Percentiles rank a stretch among this genome's conserved stretches.
These are phyloP conservation scores for Zoanthus gigantus DNA, from an alignment of 92 coral and sea anemone species.

Conservation along the genomic window DNA sequence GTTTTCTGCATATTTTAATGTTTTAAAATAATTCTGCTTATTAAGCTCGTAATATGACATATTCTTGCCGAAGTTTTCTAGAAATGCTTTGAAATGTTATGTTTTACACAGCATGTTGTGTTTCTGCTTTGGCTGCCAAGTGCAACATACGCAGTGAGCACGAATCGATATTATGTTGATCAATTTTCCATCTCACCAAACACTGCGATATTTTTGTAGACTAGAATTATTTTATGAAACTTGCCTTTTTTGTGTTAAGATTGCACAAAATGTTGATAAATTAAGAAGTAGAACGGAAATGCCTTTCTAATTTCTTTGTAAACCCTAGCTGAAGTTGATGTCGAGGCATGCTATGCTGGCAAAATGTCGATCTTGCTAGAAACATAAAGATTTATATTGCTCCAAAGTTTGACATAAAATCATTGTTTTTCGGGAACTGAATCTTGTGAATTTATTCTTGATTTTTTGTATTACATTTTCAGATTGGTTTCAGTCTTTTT, in stretches of 20 bases:
- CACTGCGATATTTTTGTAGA: too few relatives aligned
- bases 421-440: background rate
- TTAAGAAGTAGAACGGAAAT: too few relatives aligned
- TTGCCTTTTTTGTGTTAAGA: too few relatives aligned
- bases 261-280: too few relatives aligned
- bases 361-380: background rate
- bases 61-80: background rate
- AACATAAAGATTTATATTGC: background rate
- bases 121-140: conserved; percentile 1
- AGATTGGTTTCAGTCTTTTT: background rate
- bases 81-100: background rate
- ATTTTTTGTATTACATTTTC: background rate
- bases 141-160: background rate
- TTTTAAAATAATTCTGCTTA: background rate
- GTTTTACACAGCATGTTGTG: background rate
- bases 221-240: too few relatives aligned
- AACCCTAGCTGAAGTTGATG: background rate
- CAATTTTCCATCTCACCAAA: background rate
- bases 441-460: background rate
- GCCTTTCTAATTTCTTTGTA: too few relatives aligned
- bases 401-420: background rate
- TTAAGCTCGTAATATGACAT: background rate
- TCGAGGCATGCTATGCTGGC: background rate
- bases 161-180: background rate
- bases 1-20: conserved; percentile 26